phyloP scores from a whole-genome alignment of 2,888 invertebrate species.

The Phengaris alcon region DNA sequence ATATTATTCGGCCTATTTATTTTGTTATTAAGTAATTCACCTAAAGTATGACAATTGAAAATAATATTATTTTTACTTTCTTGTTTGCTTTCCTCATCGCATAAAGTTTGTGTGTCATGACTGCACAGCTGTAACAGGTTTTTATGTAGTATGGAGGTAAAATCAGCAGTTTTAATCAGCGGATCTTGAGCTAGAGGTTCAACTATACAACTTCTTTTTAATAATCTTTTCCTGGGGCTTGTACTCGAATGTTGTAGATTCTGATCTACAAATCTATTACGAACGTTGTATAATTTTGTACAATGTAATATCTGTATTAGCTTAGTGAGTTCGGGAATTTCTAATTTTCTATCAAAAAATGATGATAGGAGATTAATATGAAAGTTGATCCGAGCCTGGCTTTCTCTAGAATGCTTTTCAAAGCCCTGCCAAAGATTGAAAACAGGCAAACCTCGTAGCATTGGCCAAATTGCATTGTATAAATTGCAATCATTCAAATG shows the following conservation, averaged over 20 bases:
- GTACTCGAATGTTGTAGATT: background rate
- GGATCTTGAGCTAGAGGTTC: slow-evolving; percentile 50
- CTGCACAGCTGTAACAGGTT: background rate
- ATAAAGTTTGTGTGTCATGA: background rate
- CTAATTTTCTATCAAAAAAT: slow-evolving; percentile 63
- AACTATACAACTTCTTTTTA: slow-evolving; percentile 64
- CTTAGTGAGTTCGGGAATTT: slow-evolving; percentile 60
- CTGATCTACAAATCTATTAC: slow-evolving; percentile 52
- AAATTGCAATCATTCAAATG: slow-evolving; percentile 64
- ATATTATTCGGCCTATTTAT: slow-evolving; percentile 44
- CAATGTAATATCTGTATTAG: slow-evolving; percentile 63
- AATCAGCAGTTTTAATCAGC: background rate
- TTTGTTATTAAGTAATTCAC: slow-evolving; percentile 48
- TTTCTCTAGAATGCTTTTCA: slow-evolving; percentile 47
- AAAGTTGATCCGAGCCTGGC: slow-evolving; percentile 63
- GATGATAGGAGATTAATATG: slow-evolving; percentile 64
- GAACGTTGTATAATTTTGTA: slow-evolving; percentile 64
- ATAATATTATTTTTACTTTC: slow-evolving; percentile 50
- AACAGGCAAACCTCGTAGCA: slow-evolving; percentile 59
- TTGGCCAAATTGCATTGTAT: slow-evolving; percentile 54
- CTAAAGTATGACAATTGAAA: slow-evolving; percentile 68
- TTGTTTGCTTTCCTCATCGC: slow-evolving; percentile 44
- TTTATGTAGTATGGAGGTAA: background rate
- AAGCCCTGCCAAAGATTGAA: slow-evolving; percentile 57
- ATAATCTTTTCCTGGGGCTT: slow-evolving; percentile 60